These are phyloP conservation scores for Chascanopsetta lugubris DNA, from an alignment of 2,113 vertebrate genomes.

Conservation along the genomic window DNA sequence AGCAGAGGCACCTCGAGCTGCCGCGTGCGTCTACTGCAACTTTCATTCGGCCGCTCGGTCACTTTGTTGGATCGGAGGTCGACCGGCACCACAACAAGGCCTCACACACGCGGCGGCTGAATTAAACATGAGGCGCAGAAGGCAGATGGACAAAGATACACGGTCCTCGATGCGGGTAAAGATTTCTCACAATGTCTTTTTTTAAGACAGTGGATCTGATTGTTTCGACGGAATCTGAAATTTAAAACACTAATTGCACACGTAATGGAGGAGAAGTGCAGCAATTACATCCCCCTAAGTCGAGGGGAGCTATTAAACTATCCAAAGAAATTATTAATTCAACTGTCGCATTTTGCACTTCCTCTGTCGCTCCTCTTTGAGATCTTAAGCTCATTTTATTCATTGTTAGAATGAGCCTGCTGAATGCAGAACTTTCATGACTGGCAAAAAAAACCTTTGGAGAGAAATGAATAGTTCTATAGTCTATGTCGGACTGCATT, in stretches of 20 bases:
- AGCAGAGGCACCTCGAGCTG: conserved; percentile 33
- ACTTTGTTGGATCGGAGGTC: conserved; percentile 11
- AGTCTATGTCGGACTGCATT: conserved; percentile 34
- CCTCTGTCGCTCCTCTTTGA: not conserved
- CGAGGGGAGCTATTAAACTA: conserved; percentile 27
- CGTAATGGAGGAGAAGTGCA: conserved; percentile 1
- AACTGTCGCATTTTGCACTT: conserved; percentile 34
- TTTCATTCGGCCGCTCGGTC: conserved; percentile 23
- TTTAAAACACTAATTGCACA: conserved; percentile 17
- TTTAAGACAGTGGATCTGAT: not conserved
- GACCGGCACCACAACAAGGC: not conserved
- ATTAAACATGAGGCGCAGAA: conserved; percentile 38
- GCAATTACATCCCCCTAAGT: conserved; percentile 40
- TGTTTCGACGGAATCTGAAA: conserved; percentile 13
- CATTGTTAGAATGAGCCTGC: conserved; percentile 40
- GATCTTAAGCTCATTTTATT: conserved; percentile 21
- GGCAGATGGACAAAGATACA: not conserved
- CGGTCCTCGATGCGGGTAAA: not conserved
- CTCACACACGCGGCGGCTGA: not conserved
- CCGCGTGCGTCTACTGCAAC: conserved; percentile 19
- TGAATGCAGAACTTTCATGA: conserved; percentile 34
- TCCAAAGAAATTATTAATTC: conserved; percentile 43
- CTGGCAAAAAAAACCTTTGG: conserved; percentile 24
- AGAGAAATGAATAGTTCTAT: not conserved
- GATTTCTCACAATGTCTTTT: not conserved